These are phyloP conservation scores for Rhogogaster chlorosoma DNA, from an alignment of 2,888 invertebrate genomes.

Conservation along the genomic window DNA sequence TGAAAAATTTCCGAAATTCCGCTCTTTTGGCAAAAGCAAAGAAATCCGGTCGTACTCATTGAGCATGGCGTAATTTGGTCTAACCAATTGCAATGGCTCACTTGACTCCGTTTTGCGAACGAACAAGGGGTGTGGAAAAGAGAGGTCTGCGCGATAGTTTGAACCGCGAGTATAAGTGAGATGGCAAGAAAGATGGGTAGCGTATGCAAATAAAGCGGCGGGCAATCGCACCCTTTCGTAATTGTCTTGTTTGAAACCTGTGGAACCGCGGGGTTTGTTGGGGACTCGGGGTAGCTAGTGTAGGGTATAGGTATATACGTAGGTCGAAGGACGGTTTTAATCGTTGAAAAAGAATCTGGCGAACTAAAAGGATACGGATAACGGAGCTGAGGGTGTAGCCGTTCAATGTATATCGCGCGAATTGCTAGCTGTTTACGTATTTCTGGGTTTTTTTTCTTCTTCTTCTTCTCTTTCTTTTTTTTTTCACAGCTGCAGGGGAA, in stretches of 20 bases:
- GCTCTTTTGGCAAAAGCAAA: not conserved
- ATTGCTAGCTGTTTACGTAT: conserved; percentile 7
- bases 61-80: not conserved
- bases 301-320: not conserved
- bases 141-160: conserved; percentile 8
- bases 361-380: not conserved
- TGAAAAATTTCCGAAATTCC: no score
- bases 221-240: conserved; percentile 50
- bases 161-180: not conserved
- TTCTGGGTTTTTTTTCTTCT: not conserved
- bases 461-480: not conserved
- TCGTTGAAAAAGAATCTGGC: conserved; percentile 24
- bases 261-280: conserved; percentile 41
- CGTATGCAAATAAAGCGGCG: conserved; percentile 51
- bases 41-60: not conserved
- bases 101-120: not conserved
- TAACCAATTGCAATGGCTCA: conserved; percentile 24
- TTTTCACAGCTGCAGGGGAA: not conserved
- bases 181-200: conserved; percentile 2
- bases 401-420: not conserved
- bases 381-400: not conserved
- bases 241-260: conserved; percentile 52
- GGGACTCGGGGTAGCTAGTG: not conserved
- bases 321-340: conserved; percentile 6
- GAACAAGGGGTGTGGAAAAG: conserved; percentile 13